Evolutionary conservation across 2,797 vertebrate species (phyloP), one percentile per base, ranked within the genome.

Genomic region (Micrastur ruficollis): DNA sequence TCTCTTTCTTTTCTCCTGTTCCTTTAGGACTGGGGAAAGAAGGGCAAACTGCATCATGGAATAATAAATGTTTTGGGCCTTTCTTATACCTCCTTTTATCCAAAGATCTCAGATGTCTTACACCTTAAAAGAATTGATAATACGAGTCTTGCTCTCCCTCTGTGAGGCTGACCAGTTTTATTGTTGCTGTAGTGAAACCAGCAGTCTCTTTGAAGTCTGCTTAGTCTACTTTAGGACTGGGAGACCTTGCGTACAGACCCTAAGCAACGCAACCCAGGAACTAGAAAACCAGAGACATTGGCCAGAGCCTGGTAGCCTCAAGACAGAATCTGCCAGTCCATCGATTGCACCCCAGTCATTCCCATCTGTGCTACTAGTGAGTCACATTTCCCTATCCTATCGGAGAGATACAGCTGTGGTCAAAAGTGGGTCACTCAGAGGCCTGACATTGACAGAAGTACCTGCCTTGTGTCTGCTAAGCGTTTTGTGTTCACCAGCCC

Each of bases 41-140:
- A 86, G 17, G 56, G 12, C 13, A 91, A 80, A 61, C 26, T 74
- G 62, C n/a, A 82, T 61, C 31, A 82, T 65, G 47, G 73, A 89
- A 34, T 94, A 89, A 72, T 72, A 86, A 68, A 23, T 36, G 50
- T 78, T 87, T 53, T 89, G 50, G 36, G 32, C 29, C 19, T 81
- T 86, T 92, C 84, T 93, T 75, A 59, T 5, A n/a, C 44, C 52
- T 71, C 16, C 52, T 92, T 95, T 84, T 61, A 89, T 73, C 46
- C 85, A 86, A 55, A 96, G 75, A 83, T 79, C 65, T 93, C 36
- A 31, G 72, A 95, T 80, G 50, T 59, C 68, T 65, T 63, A 55
- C n/a, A 83, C 52, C 87, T 95, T 89, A 47, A 44, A 68, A 83
- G 52, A 90, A 89, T 89, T 65, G 91, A 56, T 92, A 90, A 59